phyloP scores from a whole-genome alignment of 1,140 invertebrate species.

The Trichonephila clavata region DNA sequence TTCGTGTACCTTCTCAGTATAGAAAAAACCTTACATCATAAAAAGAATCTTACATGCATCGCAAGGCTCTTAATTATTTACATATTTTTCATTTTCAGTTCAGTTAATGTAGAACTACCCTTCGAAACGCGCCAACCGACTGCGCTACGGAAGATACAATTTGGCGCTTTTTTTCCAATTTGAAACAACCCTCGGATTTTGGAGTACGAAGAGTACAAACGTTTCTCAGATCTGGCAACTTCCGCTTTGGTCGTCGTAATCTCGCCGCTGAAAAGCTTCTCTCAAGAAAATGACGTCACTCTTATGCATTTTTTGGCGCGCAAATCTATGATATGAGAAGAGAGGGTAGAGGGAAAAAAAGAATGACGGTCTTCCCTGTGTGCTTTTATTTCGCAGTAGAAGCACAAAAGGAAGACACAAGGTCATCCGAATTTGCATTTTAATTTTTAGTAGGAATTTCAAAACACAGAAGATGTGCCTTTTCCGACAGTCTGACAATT shows the following conservation, averaged over 20 bases:
- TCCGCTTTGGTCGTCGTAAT: slow-evolving; percentile 56
- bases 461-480: not conserved
- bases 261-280: slow-evolving; percentile 2
- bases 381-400: not conserved
- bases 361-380: not conserved
- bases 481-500: not conserved
- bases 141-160: not conserved
- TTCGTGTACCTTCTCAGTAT: no score
- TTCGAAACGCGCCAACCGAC: slow-evolving; percentile 11
- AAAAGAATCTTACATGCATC: not conserved
- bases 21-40: not conserved
- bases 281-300: slow-evolving; percentile 62
- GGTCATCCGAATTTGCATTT: slow-evolving; percentile 43
- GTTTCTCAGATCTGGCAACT: slow-evolving; percentile 64
- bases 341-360: not conserved
- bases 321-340: slow-evolving; percentile 35
- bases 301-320: slow-evolving; percentile 49
- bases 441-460: slow-evolving; percentile 41
- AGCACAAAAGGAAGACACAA: not conserved
- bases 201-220: slow-evolving; percentile 48
- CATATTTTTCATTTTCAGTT: not conserved
- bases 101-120: not conserved
- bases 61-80: not conserved
- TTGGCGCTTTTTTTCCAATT: slow-evolving; percentile 37
- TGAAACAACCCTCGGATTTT: slow-evolving; percentile 43